A percentile compares a stretch with the other conserved stretches of the same genome.
Conservation (phyloP, 2,888 invertebrate genomes). For the Agrotis exclamationis region DNA sequence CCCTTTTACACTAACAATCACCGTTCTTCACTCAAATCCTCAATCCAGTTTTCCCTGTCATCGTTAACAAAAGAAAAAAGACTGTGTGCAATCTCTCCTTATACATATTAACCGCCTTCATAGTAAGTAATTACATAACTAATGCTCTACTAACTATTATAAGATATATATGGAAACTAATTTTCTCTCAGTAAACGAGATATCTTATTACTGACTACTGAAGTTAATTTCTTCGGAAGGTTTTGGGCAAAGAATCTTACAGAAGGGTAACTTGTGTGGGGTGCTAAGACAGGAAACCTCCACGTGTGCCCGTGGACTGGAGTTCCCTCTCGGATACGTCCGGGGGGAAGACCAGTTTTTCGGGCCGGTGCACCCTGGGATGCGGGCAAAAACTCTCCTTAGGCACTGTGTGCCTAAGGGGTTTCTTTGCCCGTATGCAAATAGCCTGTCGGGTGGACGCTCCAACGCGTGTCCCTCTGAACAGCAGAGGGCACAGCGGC, state of each 20-base stretch:
- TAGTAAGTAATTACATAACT: constrained; percentile 55
- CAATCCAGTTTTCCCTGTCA: not conserved
- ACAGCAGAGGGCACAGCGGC: too few relatives aligned
- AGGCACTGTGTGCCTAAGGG: too few relatives aligned
- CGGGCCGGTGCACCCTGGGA: too few relatives aligned
- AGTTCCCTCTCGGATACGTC: too few relatives aligned
- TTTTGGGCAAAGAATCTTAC: not conserved
- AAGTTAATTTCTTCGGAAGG: constrained; percentile 56
- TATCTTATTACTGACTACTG: constrained; percentile 60
- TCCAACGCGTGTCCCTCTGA: too few relatives aligned
- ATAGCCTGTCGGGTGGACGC: too few relatives aligned
- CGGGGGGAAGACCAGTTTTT: too few relatives aligned
- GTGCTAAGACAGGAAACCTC: too few relatives aligned
- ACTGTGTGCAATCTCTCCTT: constrained; percentile 16
- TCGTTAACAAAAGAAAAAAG: not conserved
- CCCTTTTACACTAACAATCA: not conserved
- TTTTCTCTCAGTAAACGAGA: constrained; percentile 63
- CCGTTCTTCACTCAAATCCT: not conserved
- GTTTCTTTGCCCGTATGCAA: too few relatives aligned
- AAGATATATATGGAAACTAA: constrained; percentile 61
- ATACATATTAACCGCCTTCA: constrained; percentile 18
- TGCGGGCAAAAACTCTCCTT: too few relatives aligned
- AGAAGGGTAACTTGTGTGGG: constrained; percentile 2
- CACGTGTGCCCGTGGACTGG: too few relatives aligned
- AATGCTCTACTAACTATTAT: constrained; percentile 49